Conservation (phyloP, 2,797 vertebrate species). For the Sebastes minor region DNA sequence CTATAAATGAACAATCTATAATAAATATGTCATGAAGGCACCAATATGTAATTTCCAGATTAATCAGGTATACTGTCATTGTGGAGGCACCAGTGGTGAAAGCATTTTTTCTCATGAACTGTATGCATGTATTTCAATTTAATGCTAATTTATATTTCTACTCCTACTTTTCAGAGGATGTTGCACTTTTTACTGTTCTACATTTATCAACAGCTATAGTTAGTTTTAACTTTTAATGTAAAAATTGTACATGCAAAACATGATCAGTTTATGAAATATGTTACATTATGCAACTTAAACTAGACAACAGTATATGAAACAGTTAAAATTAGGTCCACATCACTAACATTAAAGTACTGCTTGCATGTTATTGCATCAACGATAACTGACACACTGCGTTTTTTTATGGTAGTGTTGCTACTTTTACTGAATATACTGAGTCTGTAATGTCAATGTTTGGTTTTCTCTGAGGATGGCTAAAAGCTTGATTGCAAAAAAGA, state of each 20-base stretch:
- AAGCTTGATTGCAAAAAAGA: too few relatives aligned
- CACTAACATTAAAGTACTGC: background rate
- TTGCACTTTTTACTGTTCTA: background rate
- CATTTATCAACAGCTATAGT: background rate
- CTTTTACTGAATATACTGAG: background rate
- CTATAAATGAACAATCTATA: background rate
- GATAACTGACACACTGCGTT: background rate
- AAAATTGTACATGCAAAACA: background rate
- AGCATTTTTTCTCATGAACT: background rate
- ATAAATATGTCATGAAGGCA: background rate
- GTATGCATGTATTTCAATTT: background rate
- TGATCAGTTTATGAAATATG: background rate
- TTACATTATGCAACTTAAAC: background rate
- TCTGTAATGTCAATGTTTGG: background rate
- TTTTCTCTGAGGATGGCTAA: too few relatives aligned
- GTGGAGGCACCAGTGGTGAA: background rate
- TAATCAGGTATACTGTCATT: background rate
- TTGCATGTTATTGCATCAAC: background rate
- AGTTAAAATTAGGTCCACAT: too few relatives aligned
- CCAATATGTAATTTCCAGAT: background rate
- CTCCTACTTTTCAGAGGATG: background rate
- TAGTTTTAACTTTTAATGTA: background rate
- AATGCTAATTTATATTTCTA: background rate
- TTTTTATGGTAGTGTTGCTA: background rate
- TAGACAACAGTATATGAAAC: background rate